A percentile compares a stretch with the other conserved stretches of the same genome.
These are phyloP conservation scores for Papilio glaucus DNA, from an alignment of 1,140 invertebrate species.

Conservation along the genomic window DNA sequence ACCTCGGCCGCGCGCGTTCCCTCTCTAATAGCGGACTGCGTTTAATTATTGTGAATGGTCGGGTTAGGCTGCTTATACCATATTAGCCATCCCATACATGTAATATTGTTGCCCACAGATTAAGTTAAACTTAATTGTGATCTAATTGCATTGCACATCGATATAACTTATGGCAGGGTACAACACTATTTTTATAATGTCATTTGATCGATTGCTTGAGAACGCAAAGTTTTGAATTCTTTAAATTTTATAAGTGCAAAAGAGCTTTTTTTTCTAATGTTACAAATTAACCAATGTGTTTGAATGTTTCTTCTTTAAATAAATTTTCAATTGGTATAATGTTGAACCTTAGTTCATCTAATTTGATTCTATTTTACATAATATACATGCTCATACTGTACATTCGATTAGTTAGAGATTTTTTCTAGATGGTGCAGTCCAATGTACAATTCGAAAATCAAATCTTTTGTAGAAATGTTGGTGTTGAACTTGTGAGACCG, in stretches of 20 bases:
- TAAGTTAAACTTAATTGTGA: not conserved
- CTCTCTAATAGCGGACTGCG: conserved; percentile 44
- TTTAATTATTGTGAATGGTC: conserved; percentile 48
- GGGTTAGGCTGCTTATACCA: conserved; percentile 32
- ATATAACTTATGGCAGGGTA: not conserved
- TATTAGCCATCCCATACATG: conserved; percentile 29
- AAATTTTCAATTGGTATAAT: too few species aligned
- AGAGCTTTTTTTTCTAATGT: too few species aligned
- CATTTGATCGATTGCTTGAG: too few species aligned
- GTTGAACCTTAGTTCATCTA: too few species aligned
- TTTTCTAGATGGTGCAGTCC: not conserved
- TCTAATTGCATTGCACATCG: not conserved
- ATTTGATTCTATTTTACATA: too few species aligned
- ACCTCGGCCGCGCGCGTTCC: conserved; percentile 7
- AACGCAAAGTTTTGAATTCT: too few species aligned
- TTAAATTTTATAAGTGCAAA: too few species aligned
- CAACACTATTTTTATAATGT: not conserved
- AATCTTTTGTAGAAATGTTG: conserved; percentile 44
- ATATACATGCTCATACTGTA: too few species aligned
- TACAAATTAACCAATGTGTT: too few species aligned
- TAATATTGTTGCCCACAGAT: conserved; percentile 20
- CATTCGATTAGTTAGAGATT: too few species aligned
- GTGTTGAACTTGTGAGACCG: conserved; percentile 59
- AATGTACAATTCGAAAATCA: conserved; percentile 1
- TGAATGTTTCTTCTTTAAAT: too few species aligned